These are phyloP conservation scores for Danionella cerebrum DNA, from an alignment of 2,113 vertebrate species.

Conservation along the genomic window DNA sequence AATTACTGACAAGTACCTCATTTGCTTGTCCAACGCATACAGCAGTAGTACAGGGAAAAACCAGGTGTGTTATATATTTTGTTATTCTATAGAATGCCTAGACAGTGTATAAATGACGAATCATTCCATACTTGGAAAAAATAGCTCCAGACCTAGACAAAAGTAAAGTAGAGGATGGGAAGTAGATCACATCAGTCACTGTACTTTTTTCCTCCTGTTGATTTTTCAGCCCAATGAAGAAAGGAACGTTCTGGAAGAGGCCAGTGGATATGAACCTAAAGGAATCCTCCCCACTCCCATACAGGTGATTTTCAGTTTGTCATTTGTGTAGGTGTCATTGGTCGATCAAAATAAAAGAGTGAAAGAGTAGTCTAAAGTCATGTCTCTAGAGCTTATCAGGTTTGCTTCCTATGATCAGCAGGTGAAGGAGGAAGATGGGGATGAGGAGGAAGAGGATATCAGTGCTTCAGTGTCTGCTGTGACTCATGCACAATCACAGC, in stretches of 20 bases:
- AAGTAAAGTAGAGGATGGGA: too few species aligned
- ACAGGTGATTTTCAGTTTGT: conserved; percentile 56
- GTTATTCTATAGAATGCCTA: too few species aligned
- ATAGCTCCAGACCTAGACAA: too few species aligned
- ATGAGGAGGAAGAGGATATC: conserved; percentile 13
- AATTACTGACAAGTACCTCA: too few species aligned
- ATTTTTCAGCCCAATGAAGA: conserved; percentile 86
- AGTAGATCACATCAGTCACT: too few species aligned
- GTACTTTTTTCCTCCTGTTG: background rate
- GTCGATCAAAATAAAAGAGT: too few species aligned
- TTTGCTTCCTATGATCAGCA: conserved; percentile 26
- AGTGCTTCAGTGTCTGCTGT: conserved; percentile 24
- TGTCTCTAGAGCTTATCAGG: too few species aligned
- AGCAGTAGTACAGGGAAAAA: too few species aligned
- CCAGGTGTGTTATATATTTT: too few species aligned
- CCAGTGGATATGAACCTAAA: conserved; percentile 76
- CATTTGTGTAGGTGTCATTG: background rate
- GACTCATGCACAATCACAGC: conserved; percentile 24
- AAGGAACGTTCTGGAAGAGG: conserved; percentile 88
- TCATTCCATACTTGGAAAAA: too few species aligned
- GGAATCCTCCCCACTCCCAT: conserved; percentile 41
- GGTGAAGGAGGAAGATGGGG: background rate
- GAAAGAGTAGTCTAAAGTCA: background rate
- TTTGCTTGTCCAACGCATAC: too few species aligned
- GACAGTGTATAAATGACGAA: too few species aligned